Conservation (phyloP, 2,797 vertebrate species). For the Echeneis naucrates region DNA sequence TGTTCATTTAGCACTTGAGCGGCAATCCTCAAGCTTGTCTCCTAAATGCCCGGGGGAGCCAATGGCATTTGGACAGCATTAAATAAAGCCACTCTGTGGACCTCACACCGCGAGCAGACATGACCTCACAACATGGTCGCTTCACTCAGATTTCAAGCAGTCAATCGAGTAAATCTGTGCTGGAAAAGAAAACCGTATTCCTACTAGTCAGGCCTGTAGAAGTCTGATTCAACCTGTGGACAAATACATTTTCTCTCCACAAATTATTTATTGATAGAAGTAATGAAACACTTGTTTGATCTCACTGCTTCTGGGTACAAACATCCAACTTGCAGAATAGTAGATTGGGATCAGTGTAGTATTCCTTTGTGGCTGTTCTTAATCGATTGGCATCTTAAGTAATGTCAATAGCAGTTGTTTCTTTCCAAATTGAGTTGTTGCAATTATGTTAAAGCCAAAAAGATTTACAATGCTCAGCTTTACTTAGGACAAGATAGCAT, state of each 20-base stretch:
- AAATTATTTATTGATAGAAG: conserved; percentile 16
- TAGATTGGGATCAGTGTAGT: conserved; percentile 24
- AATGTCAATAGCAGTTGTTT: conserved; percentile 9
- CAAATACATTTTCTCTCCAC: background rate
- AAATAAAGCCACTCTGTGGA: conserved; percentile 66
- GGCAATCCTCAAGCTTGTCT: conserved; percentile 65
- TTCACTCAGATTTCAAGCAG: conserved; percentile 62
- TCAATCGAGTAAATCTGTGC: conserved; percentile 40
- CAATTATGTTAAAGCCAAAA: conserved; percentile 22
- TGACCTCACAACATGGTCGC: conserved; percentile 66
- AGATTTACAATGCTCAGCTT: conserved; percentile 4
- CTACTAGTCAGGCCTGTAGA: background rate
- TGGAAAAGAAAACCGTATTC: background rate
- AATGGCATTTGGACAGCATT: conserved; percentile 74
- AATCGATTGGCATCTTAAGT: conserved; percentile 14
- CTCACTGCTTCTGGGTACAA: background rate
- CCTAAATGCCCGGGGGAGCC: conserved; percentile 68
- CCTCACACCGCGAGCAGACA: conserved; percentile 60
- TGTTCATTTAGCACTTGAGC: conserved; percentile 75
- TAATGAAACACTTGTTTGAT: conserved; percentile 36
- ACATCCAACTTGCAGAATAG: conserved; percentile 13
- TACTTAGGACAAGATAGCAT: conserved; percentile 27
- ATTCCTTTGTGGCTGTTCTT: conserved; percentile 15
- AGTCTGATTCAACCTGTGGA: background rate
- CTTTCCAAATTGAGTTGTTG: background rate